Percentiles rank a stretch among this genome's conserved stretches.
Evolutionary conservation across 2,888 invertebrate species (phyloP).

Genomic region (Amphipoea oculea): DNA sequence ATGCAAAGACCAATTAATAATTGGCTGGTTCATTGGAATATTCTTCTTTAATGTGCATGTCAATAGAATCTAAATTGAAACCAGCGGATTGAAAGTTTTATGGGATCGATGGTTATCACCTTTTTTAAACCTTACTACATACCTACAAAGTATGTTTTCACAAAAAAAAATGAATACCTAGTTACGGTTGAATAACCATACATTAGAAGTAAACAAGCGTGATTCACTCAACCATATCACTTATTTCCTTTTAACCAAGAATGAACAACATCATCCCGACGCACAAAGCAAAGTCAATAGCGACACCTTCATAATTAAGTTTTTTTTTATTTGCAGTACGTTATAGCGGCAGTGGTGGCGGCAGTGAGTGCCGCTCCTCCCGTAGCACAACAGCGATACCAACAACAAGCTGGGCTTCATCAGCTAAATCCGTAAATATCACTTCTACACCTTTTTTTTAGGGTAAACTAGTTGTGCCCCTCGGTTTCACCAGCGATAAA

Average conservation of each 20-base stretch:
- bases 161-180: too few relatives aligned
- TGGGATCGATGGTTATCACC: too few relatives aligned
- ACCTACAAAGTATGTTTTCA: too few relatives aligned
- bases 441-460: background rate
- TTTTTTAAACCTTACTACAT: too few relatives aligned
- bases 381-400: slow-evolving; percentile 71
- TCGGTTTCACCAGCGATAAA: background rate
- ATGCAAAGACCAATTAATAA: too few relatives aligned
- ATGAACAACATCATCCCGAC: background rate
- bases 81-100: too few relatives aligned
- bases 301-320: background rate
- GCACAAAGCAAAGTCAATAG: background rate
- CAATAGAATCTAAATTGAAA: too few relatives aligned
- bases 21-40: too few relatives aligned
- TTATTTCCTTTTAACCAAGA: background rate
- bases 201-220: background rate
- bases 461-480: background rate
- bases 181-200: background rate
- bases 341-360: slow-evolving; percentile 71
- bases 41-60: too few relatives aligned
- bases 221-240: background rate
- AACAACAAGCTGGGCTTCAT: slow-evolving; percentile 73
- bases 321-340: slow-evolving; percentile 70
- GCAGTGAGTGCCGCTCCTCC: slow-evolving; percentile 78
- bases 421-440: slow-evolving; percentile 78